These are phyloP conservation scores for Sciurus carolinensis DNA, from an alignment of 2,797 vertebrate species.

Conservation along the genomic window DNA sequence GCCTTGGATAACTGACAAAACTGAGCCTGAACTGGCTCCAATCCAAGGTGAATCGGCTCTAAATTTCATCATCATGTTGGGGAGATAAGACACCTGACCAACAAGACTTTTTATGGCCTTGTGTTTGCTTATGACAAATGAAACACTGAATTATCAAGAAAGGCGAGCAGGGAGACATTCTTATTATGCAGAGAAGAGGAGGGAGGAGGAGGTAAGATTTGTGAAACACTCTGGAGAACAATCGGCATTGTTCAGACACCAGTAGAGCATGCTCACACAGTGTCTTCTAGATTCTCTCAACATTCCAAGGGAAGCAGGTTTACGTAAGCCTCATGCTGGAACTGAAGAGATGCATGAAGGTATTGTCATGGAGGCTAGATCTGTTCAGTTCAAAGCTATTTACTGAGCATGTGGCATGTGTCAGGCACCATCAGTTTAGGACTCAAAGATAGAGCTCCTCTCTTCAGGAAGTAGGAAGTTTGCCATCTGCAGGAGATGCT, in stretches of 20 bases:
- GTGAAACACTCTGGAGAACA: neutral
- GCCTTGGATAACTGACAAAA: neutral
- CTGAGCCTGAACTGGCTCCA: neutral
- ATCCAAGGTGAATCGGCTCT: neutral
- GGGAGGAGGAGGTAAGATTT: neutral
- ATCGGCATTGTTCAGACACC: neutral
- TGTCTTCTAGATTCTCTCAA: neutral
- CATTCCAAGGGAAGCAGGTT: neutral
- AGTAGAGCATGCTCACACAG: neutral
- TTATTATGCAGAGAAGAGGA: neutral
- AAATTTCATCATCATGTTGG: neutral
- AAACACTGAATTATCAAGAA: neutral
- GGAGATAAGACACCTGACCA: neutral
- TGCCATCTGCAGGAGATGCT: rapidly evolving
- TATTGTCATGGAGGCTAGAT: neutral
- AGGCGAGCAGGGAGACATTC: neutral
- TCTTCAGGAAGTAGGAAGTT: neutral
- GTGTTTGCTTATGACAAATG: neutral
- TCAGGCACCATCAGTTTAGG: neutral
- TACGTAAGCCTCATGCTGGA: neutral
- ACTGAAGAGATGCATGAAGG: neutral
- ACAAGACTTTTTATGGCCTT: neutral
- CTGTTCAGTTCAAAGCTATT: neutral
- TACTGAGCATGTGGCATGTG: neutral
- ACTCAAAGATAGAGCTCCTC: neutral